Evolutionary conservation across 2,888 invertebrate genomes (phyloP), one percentile per base, ranked within the genome.

Genomic region (Corythucha ciliata): DNA sequence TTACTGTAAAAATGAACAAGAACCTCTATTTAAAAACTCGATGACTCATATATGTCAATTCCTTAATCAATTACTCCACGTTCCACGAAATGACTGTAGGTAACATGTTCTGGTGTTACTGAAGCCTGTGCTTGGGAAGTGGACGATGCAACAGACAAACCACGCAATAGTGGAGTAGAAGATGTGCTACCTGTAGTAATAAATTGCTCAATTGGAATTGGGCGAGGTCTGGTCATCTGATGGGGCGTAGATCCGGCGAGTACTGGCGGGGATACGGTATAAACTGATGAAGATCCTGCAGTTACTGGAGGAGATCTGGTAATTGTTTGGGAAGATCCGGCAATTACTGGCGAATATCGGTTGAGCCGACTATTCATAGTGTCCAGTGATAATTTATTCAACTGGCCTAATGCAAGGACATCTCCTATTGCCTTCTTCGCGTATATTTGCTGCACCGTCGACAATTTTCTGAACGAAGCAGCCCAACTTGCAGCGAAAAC

Each of bases 371-470:
- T 32, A 24, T n/a, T 18, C 20, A 47, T 36, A 34, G 47, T 12
- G 26, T 47, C 21, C 12, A 47, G 14, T 21, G 48, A 37, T 12
- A 47, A n/a, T 5, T 14, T 10, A 34, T 47, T 47, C 36, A 47
- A 25, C 37, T 47, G 48, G 14, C 48, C 48, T 37, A 47, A 25
- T 22, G 37, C 36, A 14, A 47, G 37, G 25, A 47, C 27, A 14
- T 47, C 52, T 27, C 47, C 52, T 48, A 52, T 46, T 20, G 52
- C 47, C 45, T 52, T 52, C 22, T 52, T 52, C 10, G 52, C 52
- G 22, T 32, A 52, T 21, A 52, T 48, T 52, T 52, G 22, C 29
- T 52, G 52, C 46, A 33, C 37, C 18, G 37, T 12, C 4, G 52
- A 52, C 36, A 52, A 32, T 39, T 47, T 52, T 37, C 52, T 24